These are phyloP conservation scores for Netelia inedita DNA, from an alignment of 2,888 invertebrate genomes.

Conservation along the genomic window DNA sequence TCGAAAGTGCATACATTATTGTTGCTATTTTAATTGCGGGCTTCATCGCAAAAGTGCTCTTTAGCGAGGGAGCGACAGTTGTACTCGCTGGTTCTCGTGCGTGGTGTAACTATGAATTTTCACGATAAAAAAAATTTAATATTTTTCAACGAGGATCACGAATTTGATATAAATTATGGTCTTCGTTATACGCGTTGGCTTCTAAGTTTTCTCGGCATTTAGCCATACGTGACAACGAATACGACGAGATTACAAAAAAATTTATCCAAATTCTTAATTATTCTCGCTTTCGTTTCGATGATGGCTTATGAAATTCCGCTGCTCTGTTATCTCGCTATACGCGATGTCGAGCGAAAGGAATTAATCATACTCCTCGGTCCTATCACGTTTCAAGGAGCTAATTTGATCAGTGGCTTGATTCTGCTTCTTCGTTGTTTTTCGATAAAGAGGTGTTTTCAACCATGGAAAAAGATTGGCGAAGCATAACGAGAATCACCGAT, in stretches of 20 bases:
- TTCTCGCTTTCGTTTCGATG: neutral
- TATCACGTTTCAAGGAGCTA: conserved; percentile 8
- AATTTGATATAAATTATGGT: conserved; percentile 31
- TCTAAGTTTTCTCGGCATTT: conserved; percentile 53
- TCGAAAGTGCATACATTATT: too few relatives aligned
- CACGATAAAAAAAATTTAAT: too few relatives aligned
- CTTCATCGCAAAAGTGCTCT: too few relatives aligned
- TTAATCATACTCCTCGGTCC: conserved; percentile 4
- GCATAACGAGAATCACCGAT: conserved; percentile 26
- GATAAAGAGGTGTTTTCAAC: conserved; percentile 1
- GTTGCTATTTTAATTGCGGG: too few relatives aligned
- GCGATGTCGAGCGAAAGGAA: neutral
- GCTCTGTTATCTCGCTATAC: neutral
- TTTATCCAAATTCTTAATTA: conserved; percentile 6
- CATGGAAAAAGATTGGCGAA: conserved; percentile 7
- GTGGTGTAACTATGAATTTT: too few relatives aligned
- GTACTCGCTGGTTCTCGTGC: conserved; percentile 47
- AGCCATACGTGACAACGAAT: conserved; percentile 46
- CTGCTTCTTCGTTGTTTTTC: neutral
- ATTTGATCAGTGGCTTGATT: neutral
- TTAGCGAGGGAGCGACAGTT: too few relatives aligned
- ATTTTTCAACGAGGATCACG: conserved; percentile 1
- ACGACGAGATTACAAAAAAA: conserved; percentile 22
- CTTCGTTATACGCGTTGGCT: conserved; percentile 52
- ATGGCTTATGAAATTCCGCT: neutral